Conservation (phyloP, 2,888 invertebrate genomes). For the Melinopterus prodromus region DNA sequence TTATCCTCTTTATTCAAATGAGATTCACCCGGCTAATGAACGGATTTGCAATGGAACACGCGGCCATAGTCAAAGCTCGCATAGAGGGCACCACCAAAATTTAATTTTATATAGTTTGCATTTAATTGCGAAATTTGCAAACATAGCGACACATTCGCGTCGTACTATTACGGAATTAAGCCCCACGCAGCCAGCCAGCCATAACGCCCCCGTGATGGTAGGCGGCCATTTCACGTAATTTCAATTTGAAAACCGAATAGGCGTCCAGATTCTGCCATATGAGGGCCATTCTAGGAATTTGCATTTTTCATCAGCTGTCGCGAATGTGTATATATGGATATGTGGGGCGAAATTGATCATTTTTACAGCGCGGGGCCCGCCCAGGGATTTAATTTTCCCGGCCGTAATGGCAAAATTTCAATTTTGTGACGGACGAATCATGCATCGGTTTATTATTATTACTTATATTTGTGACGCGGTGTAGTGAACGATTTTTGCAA, state of each 20-base stretch:
- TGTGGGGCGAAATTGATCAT: not conserved
- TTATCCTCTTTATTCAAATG: slow-evolving; percentile 39
- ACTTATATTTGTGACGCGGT: not conserved
- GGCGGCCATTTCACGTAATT: slow-evolving; percentile 27
- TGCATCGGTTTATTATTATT: not conserved
- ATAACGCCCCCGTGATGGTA: slow-evolving; percentile 31
- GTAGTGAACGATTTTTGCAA: not conserved
- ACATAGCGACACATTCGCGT: not conserved
- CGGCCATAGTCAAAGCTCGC: not conserved
- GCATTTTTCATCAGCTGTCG: not conserved
- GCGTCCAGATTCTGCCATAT: slow-evolving; percentile 18
- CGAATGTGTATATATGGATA: not conserved
- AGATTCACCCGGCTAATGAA: slow-evolving; percentile 46
- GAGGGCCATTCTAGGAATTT: not conserved
- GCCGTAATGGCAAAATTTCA: slow-evolving; percentile 9
- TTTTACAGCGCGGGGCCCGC: not conserved
- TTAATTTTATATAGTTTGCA: slow-evolving; percentile 57
- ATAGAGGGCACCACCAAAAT: slow-evolving; percentile 47
- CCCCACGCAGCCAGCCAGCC: slow-evolving; percentile 29
- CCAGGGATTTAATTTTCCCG: slow-evolving; percentile 5
- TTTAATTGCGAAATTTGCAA: slow-evolving; percentile 46
- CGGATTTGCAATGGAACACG: slow-evolving; percentile 54
- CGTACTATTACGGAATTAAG: slow-evolving; percentile 38
- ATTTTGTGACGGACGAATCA: not conserved
- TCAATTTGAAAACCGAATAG: slow-evolving; percentile 30